A percentile compares a stretch with the other conserved stretches of the same genome.
Evolutionary conservation across 2,888 invertebrate species (phyloP).

Genomic region (Melanchra persicariae): DNA sequence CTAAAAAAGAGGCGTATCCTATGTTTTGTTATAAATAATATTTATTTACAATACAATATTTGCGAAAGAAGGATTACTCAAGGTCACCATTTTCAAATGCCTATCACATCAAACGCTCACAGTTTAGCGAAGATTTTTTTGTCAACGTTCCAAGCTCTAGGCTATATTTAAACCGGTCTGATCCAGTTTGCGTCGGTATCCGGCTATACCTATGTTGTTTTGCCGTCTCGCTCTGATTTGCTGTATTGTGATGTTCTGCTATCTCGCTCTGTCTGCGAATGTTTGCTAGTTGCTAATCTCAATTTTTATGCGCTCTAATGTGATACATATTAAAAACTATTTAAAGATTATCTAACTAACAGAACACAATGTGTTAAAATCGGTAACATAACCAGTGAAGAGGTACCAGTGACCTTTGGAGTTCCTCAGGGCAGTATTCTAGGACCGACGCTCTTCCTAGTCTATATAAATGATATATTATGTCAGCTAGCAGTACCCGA

Average conservation of each 20-base stretch:
- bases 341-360: no score
- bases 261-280: conserved; percentile 50
- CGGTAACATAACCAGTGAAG: no score
- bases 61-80: not conserved
- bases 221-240: conserved; percentile 32
- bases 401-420: no score
- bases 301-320: conserved; percentile 3
- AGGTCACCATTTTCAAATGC: not conserved
- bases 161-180: conserved; percentile 64
- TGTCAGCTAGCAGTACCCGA: no score
- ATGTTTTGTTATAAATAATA: no score
- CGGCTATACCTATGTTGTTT: conserved; percentile 19
- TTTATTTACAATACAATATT: not conserved
- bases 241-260: conserved; percentile 4
- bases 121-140: conserved; percentile 49
- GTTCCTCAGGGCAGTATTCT: no score
- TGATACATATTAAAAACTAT: not conserved
- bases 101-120: not conserved
- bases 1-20: not conserved
- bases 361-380: no score
- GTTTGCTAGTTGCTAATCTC: not conserved
- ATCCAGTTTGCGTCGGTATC: conserved; percentile 52
- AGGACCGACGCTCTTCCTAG: no score
- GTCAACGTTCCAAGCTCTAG: conserved; percentile 54
- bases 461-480: no score